Evolutionary conservation across 2,113 vertebrate species (phyloP).

Genomic region (Ptychochromis oligacanthus): DNA sequence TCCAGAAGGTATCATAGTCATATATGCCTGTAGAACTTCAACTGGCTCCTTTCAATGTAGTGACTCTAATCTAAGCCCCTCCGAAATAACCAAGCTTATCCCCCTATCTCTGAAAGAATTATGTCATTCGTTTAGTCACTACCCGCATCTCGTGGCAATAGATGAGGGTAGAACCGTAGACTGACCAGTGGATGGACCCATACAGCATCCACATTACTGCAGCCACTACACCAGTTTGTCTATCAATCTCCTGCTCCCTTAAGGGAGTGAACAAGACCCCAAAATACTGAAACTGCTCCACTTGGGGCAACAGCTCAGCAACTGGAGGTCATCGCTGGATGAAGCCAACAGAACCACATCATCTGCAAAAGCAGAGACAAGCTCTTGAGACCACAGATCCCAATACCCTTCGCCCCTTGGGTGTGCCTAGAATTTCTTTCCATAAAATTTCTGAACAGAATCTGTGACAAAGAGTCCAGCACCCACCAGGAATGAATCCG

Average conservation of each 20-base stretch:
- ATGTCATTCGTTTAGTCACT: background rate
- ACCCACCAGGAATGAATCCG: background rate
- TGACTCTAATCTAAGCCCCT: background rate
- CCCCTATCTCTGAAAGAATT: background rate
- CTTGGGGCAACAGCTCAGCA: background rate
- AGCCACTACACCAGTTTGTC: background rate
- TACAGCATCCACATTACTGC: background rate
- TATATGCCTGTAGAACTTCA: background rate
- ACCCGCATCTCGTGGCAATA: background rate
- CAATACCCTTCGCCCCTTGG: background rate
- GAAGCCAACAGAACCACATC: background rate
- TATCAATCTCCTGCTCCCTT: background rate
- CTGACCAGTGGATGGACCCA: background rate
- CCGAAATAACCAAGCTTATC: background rate
- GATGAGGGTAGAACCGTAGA: background rate
- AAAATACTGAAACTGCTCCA: background rate
- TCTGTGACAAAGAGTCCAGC: background rate
- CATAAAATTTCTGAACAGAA: background rate
- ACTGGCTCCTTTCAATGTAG: background rate
- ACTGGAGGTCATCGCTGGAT: background rate
- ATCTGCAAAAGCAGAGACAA: background rate
- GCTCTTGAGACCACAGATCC: background rate
- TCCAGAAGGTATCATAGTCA: background rate
- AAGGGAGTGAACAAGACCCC: background rate
- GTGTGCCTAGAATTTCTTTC: background rate